Evolutionary conservation across 2,113 vertebrate species (phyloP), one percentile per base, ranked within the genome.

Genomic region (Sphaerodactylus townsendi): DNA sequence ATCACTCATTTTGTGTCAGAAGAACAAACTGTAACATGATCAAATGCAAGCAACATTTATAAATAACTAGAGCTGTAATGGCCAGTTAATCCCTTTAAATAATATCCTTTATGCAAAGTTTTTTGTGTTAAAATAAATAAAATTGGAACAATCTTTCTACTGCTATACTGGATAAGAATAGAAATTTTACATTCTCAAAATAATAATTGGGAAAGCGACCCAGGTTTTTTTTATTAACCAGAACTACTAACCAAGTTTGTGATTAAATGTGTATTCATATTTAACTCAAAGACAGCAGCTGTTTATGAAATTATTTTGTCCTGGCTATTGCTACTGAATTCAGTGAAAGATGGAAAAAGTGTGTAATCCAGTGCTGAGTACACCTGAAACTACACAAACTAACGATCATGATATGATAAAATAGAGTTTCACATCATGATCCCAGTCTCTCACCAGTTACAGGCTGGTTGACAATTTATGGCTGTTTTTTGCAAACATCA

Each of bases 211-310:
- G 68, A 83, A 33, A 64, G 77, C 56, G 41, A 71, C 77, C 81
- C 85, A 87, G 48, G 50, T 19, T 23, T 21, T 59, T 59, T 50
- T 50, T 59, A 59, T 59, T 59, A 59, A 59, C 56, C 21, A 59
- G 19, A 73, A 86, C 72, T 15, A 81, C 70, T 84, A 72, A 72
- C 2, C 23, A 79, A 85, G 46, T 59, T 46, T 70, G 9, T 70
- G 21, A 70, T 77, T 68, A 69, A 41, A 33, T 76, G 35, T 25
- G 35, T 6, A n/a, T 69, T 77, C 35, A 56, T 69, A 68, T 10
- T 37, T 56, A 69, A 17, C 53, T 77, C 35, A 84, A 83, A 56
- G 5, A 7, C 15, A 56, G 35, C 6, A 33, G 4, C 33, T 68
- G 37, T 77, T 28, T 37, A 41, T 53, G 25, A 25, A 44, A 19